Base-by-base conservation (phyloP, 1,140 invertebrate species). In the Heterodera schachtii region DNA sequence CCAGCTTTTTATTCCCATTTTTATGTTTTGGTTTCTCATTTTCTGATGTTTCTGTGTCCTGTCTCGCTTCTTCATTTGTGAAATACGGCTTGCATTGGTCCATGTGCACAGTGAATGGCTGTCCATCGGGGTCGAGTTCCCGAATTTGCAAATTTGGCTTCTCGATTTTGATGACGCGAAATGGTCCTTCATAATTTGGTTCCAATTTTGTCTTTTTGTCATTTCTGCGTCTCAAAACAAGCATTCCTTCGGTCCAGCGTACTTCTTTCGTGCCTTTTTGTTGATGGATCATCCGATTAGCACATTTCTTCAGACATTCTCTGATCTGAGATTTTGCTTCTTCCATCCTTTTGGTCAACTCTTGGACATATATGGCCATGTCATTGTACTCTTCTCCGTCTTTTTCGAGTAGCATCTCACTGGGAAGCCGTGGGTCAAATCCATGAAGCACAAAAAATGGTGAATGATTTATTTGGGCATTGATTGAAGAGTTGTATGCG, bases 401-500 rank as follows among this genome's bases (percentile, higher is more conserved):
- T 78, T 57, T 57, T 19, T 46, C 67, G 6, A 78, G 19, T 0
- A 6, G 3, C n/a, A 21, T 21, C 11, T 78, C 75, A n/a, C 46
- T 57, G 6, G 75, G 75, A 11, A 78, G 21, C 1, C 21, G 7
- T 19, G 75, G 60, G 3, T 78, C 31, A 41, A 46, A 78, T 0
- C 75, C 75, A 67, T 78, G 75, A 3, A 11, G 2, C 2, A 78
- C 41, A n/a, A 78, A 78, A 6, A 78, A 78, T 0, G 75, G 75
- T 31, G 75, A n/a, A 31, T 78, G 60, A 67, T 44, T n/a, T 11
- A 78, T 66, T 60, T 60, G 49, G 2, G 5, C 2, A 60, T 78
- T 78, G 13, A 78, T 2, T 5, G 75, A 78, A 2, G 75, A 57
- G 16, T 78, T 78, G 8, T 78, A 78, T 0, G 75, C 75, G 31